Conservation (phyloP, 2,888 invertebrate genomes). For the Podotricha telesiphe region DNA sequence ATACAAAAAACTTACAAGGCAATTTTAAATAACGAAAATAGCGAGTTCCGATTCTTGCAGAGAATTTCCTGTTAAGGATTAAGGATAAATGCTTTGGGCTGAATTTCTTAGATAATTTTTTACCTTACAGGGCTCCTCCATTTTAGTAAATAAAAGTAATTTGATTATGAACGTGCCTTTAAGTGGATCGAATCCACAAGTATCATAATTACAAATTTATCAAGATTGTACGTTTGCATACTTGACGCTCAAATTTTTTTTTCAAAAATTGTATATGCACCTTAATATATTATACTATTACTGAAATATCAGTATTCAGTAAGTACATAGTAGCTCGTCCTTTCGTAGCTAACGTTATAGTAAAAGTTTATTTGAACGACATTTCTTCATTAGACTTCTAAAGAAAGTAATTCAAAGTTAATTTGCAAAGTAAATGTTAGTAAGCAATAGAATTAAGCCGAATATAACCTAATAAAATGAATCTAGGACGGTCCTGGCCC, state of each 20-base stretch:
- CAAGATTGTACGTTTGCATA: no score
- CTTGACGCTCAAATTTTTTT: no score
- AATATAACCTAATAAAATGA: slow-evolving; percentile 8
- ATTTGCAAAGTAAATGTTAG: slow-evolving; percentile 8
- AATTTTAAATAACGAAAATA: neutral
- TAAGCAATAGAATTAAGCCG: slow-evolving; percentile 6
- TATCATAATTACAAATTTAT: no score
- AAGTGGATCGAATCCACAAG: no score
- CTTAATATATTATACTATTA: no score
- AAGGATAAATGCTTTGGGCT: neutral
- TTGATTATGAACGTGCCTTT: no score
- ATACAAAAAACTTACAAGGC: slow-evolving; percentile 15
- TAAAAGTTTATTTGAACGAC: slow-evolving; percentile 7
- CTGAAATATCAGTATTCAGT: neutral
- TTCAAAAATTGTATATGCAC: no score
- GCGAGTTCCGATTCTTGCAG: neutral
- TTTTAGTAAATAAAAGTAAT: no score
- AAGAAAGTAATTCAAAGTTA: slow-evolving; percentile 12
- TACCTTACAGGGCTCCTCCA: no score
- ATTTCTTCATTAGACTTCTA: slow-evolving; percentile 11
- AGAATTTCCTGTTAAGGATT: neutral
- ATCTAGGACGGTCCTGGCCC: neutral
- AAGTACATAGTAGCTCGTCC: neutral
- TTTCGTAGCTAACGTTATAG: neutral
- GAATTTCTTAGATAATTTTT: neutral